Conservation (phyloP, 2,797 vertebrate species). For the Ctenopoma kingsleyae region DNA sequence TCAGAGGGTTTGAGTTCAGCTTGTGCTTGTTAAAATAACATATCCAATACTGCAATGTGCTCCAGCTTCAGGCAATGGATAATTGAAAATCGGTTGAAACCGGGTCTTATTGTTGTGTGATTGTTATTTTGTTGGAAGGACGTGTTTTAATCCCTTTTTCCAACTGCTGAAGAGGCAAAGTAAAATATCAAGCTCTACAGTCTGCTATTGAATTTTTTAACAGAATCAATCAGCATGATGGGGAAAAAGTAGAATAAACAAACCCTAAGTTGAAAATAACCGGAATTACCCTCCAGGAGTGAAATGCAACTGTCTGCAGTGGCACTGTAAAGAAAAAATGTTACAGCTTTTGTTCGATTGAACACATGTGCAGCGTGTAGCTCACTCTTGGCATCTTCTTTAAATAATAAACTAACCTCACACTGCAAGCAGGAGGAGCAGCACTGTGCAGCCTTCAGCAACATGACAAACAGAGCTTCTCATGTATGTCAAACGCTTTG, state of each 20-base stretch:
- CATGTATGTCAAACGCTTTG: slow-evolving; percentile 21
- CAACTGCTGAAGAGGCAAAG: slow-evolving; percentile 32
- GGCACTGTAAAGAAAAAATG: too few species aligned
- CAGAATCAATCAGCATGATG: slow-evolving; percentile 23
- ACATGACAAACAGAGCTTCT: slow-evolving; percentile 8
- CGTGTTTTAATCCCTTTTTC: slow-evolving; percentile 45
- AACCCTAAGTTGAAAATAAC: slow-evolving; percentile 4
- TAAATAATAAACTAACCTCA: background rate
- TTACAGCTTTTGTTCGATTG: background rate
- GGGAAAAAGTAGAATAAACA: background rate
- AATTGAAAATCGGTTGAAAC: slow-evolving; percentile 59
- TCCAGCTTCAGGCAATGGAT: slow-evolving; percentile 46
- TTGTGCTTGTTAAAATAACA: slow-evolving; percentile 50
- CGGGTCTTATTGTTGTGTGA: slow-evolving; percentile 48
- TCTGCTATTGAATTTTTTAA: slow-evolving; percentile 37
- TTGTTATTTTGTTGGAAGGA: slow-evolving; percentile 57
- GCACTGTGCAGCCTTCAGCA: background rate
- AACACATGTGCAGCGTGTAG: background rate
- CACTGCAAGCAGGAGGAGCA: background rate
- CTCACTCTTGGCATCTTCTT: background rate
- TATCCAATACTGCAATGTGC: slow-evolving; percentile 40
- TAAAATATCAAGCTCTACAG: slow-evolving; percentile 18
- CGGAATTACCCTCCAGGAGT: background rate
- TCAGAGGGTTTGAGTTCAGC: slow-evolving; percentile 22
- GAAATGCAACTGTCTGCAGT: slow-evolving; percentile 9